Base-by-base conservation (phyloP, 2,888 invertebrate species). In the Hypena proboscidalis region DNA sequence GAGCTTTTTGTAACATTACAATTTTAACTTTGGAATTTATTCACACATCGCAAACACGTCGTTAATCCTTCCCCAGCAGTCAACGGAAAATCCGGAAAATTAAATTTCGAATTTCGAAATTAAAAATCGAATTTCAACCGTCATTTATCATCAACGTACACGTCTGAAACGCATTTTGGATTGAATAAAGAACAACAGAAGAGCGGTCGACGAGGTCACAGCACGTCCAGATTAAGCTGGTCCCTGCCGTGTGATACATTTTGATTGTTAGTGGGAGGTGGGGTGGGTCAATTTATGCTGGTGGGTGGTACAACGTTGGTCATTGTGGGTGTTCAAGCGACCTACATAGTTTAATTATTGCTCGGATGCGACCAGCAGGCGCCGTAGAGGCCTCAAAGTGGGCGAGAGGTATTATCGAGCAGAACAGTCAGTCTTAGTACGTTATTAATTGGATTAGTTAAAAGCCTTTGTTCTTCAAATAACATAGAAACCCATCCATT, bases 261-360 rank as follows among this genome's bases (percentile, higher is more conserved):
- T 70, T 63, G 66, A 70, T 72, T 74, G 74, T 75, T 69, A 60
- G 67, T 56, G 70, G 70, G 75, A 73, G 74, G 71, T 59, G 67
- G 66, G 72, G 70, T 61, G 73, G 74, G 69, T 72, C 81, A 61
- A 39, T 45, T 11, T 62, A 60, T 9, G 43, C 59, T 77, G 76
- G 83, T 67, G 64, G 54, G 64, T 57, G 57, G 67, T 68, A 82
- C 76, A 82, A 74, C 74, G 77, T 68, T 70, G 72, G 69, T 68
- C 78, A 74, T 77, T 80, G 88, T 88, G 83, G 89, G 88, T 85
- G 88, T 77, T 71, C 80, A 70, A 67, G 69, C 85, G 88, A 85
- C 88, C 88, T 83, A 88, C 87, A 86, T 86, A 80, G 80, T 83
- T 83, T 85, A 88, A 88, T 88, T 83, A 84, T 84, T 83, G 80